These are phyloP conservation scores for Thymelicus sylvestris DNA, from an alignment of 2,888 invertebrate genomes.

Conservation along the genomic window DNA sequence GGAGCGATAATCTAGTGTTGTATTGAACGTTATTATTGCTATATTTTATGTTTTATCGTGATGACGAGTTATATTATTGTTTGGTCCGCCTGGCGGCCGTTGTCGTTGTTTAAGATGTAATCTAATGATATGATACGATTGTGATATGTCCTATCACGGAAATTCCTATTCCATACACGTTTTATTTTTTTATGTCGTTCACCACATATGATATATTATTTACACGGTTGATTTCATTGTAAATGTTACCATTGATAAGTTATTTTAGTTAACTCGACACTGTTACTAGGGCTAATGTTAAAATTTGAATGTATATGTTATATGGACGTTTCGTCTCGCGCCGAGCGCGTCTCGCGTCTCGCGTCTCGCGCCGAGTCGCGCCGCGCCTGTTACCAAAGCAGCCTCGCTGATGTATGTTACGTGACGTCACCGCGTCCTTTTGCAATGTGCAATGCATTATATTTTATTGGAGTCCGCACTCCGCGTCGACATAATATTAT, in stretches of 20 bases:
- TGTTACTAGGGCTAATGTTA: slow-evolving; percentile 38
- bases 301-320: slow-evolving; percentile 34
- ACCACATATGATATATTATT: slow-evolving; percentile 63
- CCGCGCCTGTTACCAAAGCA: slow-evolving; percentile 58
- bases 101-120: slow-evolving; percentile 43
- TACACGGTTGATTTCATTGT: slow-evolving; percentile 75
- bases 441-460: slow-evolving; percentile 45
- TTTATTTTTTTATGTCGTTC: slow-evolving; percentile 77
- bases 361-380: slow-evolving; percentile 30
- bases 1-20: slow-evolving; percentile 53
- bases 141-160: slow-evolving; percentile 80
- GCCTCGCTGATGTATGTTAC: slow-evolving; percentile 44
- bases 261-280: slow-evolving; percentile 63
- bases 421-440: slow-evolving; percentile 43
- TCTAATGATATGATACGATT: slow-evolving; percentile 58
- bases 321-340: slow-evolving; percentile 47
- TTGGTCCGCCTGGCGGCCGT: slow-evolving; percentile 59
- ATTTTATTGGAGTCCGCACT: slow-evolving; percentile 38
- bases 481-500: slow-evolving; percentile 35
- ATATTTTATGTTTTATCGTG: slow-evolving; percentile 42
- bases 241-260: slow-evolving; percentile 83
- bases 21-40: slow-evolving; percentile 59
- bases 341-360: slow-evolving; percentile 31
- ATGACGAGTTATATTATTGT: slow-evolving; percentile 41
- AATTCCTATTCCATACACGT: slow-evolving; percentile 79